Base-by-base conservation (phyloP, 2,113 vertebrate species). In the Neopipo cinnamomea region DNA sequence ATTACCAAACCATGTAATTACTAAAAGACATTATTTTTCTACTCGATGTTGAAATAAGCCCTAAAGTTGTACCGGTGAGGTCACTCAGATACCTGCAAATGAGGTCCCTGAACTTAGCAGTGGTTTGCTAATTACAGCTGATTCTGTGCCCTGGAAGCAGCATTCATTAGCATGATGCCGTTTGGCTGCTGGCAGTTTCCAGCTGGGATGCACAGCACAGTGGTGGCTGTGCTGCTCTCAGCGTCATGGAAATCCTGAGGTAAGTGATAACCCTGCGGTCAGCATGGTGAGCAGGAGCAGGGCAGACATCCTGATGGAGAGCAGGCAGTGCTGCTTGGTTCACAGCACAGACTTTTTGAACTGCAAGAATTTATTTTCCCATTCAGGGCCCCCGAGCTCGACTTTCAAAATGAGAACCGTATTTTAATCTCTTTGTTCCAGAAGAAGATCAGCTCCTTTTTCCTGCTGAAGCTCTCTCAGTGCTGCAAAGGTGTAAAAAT, bases 311-410 rank as follows among this genome's bases (percentile, higher is more conserved):
- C 82, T 88, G 88, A 46, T 3, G 2, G 71, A 83, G 46, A 35
- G 41, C 80, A 59, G 66, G 17, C 66, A 3, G 12, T 8, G 71
- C 74, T 46, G 37, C 12, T 61, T 35, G 27, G 14, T 18, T 90
- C 72, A 27, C 42, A 31, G 78, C 9, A 2, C 24, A 20, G 28
- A 28, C 63, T 72, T 89, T 52, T 66, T 8, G 2, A 88, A 39
- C 19, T 5, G 46, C 65, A 86, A 71, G 88, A 68, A 75, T 88
- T 93, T 71, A 12, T 86, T 95, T 86, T 95, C 92, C 92, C 37
- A 2, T 73, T 85, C 2, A 3, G 59, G 92, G 94, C 96, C 94
- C 88, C 96, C 12, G 31, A 63, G n/a, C 63, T 88, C 37, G 46
- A 82, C 50, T 95, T 91, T 47, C 53, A 50, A 84, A 92, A 74